Percentiles rank a stretch among this genome's conserved stretches.
Conservation (phyloP, 2,797 vertebrate genomes). For the Eptatretus atami region DNA sequence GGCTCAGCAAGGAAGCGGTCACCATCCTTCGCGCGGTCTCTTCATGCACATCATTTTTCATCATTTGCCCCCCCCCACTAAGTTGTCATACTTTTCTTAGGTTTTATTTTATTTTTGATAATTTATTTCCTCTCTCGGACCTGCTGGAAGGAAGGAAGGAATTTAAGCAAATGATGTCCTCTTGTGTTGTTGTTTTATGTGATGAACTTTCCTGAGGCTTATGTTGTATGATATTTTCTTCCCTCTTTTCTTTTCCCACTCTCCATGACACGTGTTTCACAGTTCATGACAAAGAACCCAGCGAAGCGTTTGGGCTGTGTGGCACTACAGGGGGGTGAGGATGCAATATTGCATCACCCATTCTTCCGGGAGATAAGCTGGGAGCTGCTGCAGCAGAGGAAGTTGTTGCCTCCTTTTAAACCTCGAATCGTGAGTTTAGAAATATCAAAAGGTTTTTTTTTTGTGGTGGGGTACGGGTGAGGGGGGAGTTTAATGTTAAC, state of each 20-base stretch:
- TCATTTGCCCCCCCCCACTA: too few species aligned
- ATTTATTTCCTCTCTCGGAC: too few species aligned
- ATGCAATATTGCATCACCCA: slow-evolving; percentile 29
- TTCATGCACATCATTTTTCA: too few species aligned
- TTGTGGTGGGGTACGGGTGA: too few species aligned
- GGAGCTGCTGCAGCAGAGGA: slow-evolving; percentile 44
- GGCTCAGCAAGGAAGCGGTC: slow-evolving; percentile 86
- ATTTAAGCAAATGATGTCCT: too few species aligned
- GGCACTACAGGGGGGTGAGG: slow-evolving; percentile 33
- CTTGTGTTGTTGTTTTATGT: too few species aligned
- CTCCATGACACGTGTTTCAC: slow-evolving; percentile 2
- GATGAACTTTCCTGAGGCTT: background rate
- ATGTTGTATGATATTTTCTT: background rate
- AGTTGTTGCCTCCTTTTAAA: slow-evolving; percentile 63
- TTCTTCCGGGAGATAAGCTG: slow-evolving; percentile 60
- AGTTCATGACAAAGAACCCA: slow-evolving; percentile 83
- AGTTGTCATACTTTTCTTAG: too few species aligned
- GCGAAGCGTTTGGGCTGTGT: slow-evolving; percentile 42
- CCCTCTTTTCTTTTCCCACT: background rate
- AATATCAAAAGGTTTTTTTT: too few species aligned
- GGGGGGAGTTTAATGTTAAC: too few species aligned
- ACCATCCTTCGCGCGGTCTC: slow-evolving; percentile 59
- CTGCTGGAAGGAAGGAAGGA: too few species aligned
- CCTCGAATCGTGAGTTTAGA: slow-evolving; percentile 52
- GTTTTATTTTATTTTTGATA: too few species aligned